Conservation (phyloP, 2,113 vertebrate species). For the Thamnophis sirtalis region DNA sequence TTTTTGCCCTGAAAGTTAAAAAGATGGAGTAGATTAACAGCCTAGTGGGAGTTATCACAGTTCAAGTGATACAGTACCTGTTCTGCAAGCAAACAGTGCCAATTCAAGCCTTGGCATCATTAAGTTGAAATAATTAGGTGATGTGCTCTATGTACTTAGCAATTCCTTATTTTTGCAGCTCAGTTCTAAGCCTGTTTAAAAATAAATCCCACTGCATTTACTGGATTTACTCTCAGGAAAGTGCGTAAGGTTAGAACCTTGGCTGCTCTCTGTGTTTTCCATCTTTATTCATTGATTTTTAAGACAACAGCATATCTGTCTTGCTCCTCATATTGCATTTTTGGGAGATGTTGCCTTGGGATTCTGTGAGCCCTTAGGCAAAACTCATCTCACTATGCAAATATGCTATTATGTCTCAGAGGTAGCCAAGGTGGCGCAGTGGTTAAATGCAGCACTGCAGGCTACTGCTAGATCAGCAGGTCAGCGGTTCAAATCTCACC, state of each 20-base stretch:
- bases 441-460: too few species aligned
- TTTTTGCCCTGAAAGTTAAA: neutral
- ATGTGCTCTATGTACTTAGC: neutral
- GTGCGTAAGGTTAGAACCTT: neutral
- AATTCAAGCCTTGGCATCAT: neutral
- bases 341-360: neutral
- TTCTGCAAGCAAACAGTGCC: neutral
- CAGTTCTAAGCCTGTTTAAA: neutral
- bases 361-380: neutral
- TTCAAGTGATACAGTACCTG: neutral
- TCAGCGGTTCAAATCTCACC: too few species aligned
- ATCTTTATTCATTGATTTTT: neutral
- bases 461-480: too few species aligned
- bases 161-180: neutral
- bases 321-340: neutral
- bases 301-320: neutral
- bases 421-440: too few species aligned
- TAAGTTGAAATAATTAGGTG: neutral
- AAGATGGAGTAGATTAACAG: neutral
- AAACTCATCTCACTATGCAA: neutral
- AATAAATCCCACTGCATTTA: neutral
- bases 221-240: neutral
- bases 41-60: neutral
- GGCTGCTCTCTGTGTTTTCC: neutral
- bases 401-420: neutral